phyloP scores from a whole-genome alignment of 2,888 invertebrate species.

The Xanthostigma xanthostigma region DNA sequence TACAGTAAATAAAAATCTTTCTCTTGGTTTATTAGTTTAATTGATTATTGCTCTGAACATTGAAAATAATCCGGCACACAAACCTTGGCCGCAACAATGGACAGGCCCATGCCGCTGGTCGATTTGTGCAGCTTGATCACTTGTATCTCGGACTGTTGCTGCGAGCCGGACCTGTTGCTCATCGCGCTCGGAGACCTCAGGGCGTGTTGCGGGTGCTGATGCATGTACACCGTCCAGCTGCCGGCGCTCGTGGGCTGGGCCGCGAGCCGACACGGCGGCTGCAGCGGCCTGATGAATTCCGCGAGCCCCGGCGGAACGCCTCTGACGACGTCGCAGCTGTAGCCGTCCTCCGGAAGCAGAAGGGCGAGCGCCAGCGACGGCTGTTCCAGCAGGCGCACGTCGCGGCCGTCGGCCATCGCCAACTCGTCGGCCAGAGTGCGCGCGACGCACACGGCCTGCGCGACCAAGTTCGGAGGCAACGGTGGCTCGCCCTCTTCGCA shows the following conservation, averaged over 20 bases:
- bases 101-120: slow-evolving; percentile 93
- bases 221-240: slow-evolving; percentile 92
- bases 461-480: slow-evolving; percentile 41
- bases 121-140: slow-evolving; percentile 85
- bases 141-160: slow-evolving; percentile 58
- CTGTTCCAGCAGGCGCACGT: slow-evolving; percentile 81
- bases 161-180: slow-evolving; percentile 31
- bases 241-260: slow-evolving; percentile 84
- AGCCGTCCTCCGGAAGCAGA: slow-evolving; percentile 92
- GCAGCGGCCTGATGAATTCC: slow-evolving; percentile 72
- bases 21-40: no score
- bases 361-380: slow-evolving; percentile 79
- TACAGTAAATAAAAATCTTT: no score
- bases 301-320: slow-evolving; percentile 88
- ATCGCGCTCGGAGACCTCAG: slow-evolving; percentile 50
- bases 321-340: slow-evolving; percentile 88
- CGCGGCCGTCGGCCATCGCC: slow-evolving; percentile 77
- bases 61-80: no score
- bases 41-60: no score
- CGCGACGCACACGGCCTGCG: slow-evolving; percentile 61
- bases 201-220: slow-evolving; percentile 28
- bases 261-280: slow-evolving; percentile 74
- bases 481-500: slow-evolving; percentile 31
- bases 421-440: slow-evolving; percentile 84
- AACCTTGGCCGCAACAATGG: slow-evolving; percentile 93